Evolutionary conservation across 2,113 vertebrate genomes (phyloP).

Genomic region (Perognathus longimembris): DNA sequence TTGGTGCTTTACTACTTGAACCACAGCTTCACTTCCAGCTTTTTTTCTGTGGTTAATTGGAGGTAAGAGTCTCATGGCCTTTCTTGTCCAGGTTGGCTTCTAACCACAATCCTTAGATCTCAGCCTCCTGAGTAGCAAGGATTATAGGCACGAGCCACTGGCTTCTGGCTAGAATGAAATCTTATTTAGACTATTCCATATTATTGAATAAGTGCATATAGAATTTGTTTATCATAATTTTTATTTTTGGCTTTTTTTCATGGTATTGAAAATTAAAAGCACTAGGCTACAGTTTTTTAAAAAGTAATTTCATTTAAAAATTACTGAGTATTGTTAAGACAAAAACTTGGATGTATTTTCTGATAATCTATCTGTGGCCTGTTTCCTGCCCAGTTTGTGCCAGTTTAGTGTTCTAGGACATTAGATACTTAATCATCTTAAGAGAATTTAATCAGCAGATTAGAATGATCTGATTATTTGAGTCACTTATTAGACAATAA

Average conservation of each 20-base stretch:
- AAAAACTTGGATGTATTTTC: slow-evolving; percentile 28
- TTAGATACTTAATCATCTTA: slow-evolving; percentile 43
- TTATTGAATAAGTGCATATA: background rate
- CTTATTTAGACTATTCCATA: background rate
- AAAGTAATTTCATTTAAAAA: background rate
- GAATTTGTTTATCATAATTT: slow-evolving; percentile 4
- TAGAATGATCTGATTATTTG: slow-evolving; percentile 34
- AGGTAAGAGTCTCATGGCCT: too few species aligned
- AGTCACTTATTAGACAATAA: slow-evolving; percentile 30
- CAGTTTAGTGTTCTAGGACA: slow-evolving; percentile 36
- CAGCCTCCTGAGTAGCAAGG: too few species aligned
- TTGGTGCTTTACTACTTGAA: too few species aligned
- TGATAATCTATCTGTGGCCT: background rate
- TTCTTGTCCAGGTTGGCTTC: too few species aligned
- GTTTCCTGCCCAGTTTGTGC: slow-evolving; percentile 16
- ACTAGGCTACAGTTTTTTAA: background rate
- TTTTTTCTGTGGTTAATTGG: too few species aligned
- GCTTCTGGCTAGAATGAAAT: slow-evolving; percentile 47
- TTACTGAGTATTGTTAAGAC: background rate
- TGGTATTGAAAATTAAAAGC: slow-evolving; percentile 20
- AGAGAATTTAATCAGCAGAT: slow-evolving; percentile 43
- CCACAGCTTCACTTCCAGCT: too few species aligned
- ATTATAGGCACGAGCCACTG: too few species aligned
- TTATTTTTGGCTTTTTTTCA: slow-evolving; percentile 21
- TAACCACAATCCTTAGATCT: too few species aligned